Conservation (phyloP, 2,113 vertebrate genomes). For the Ailurus styani region DNA sequence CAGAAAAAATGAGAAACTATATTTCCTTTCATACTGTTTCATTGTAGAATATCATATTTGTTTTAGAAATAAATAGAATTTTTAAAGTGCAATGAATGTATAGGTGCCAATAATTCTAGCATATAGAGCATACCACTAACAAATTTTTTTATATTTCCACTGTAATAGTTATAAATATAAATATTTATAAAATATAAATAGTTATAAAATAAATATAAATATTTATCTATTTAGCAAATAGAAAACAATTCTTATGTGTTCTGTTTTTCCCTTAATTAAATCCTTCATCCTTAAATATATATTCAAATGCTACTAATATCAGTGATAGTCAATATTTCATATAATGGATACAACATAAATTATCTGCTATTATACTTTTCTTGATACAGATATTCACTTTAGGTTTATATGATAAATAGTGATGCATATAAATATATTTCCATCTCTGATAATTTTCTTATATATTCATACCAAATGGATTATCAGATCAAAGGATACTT, state of each 20-base stretch:
- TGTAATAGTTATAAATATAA: too few relatives aligned
- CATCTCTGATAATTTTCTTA: background rate
- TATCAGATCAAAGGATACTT: background rate
- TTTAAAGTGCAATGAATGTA: background rate
- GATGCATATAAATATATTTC: background rate
- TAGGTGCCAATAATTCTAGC: background rate
- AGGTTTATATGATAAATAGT: background rate
- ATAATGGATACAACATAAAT: background rate
- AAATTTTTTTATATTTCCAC: background rate
- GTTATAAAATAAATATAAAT: too few relatives aligned
- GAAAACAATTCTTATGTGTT: background rate
- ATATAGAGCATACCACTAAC: accelerated
- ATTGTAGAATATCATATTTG: background rate
- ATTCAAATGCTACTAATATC: background rate
- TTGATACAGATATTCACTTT: background rate
- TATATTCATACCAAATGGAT: background rate
- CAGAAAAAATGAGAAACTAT: background rate
- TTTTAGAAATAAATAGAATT: background rate
- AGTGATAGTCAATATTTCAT: background rate
- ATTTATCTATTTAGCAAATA: background rate
- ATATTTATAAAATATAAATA: too few relatives aligned
- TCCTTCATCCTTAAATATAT: background rate
- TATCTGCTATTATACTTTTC: background rate
- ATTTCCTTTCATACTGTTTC: background rate
- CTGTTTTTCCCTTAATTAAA: background rate